Evolutionary conservation across 2,797 vertebrate species (phyloP).

Genomic region (Dipus sagitta): DNA sequence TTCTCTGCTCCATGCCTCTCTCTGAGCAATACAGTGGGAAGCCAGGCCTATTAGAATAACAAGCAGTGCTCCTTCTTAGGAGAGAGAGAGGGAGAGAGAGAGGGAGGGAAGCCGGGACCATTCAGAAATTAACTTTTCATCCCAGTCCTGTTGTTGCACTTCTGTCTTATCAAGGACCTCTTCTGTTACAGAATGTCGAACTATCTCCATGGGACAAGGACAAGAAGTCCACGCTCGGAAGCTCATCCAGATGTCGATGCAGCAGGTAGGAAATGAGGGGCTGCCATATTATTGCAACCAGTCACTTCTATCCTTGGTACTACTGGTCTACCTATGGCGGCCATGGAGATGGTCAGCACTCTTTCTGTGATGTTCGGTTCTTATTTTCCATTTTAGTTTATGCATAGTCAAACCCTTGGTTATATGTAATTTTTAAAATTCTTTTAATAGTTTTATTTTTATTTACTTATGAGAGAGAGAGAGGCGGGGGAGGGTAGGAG

Average conservation of each 20-base stretch:
- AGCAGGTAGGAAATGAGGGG: constrained; percentile 84
- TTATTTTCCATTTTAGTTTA: background rate
- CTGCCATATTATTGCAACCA: accelerated
- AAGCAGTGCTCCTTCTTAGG: background rate
- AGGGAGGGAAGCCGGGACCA: background rate
- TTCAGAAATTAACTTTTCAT: constrained; percentile 23
- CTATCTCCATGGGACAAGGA: constrained; percentile 94
- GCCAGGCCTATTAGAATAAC: background rate
- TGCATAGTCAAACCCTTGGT: background rate
- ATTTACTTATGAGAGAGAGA: too few species aligned
- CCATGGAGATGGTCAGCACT: background rate
- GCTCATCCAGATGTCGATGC: constrained; percentile 89
- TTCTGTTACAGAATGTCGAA: constrained; percentile 86
- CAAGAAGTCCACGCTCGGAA: constrained; percentile 93
- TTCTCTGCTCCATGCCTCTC: background rate
- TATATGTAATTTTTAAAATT: background rate
- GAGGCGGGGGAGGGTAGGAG: too few species aligned
- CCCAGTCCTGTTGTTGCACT: background rate
- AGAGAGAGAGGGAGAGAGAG: background rate
- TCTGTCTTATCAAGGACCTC: background rate
- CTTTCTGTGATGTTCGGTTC: background rate
- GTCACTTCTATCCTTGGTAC: too few species aligned
- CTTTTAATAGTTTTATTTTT: too few species aligned
- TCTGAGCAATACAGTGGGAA: background rate
- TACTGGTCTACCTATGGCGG: background rate